Conservation (phyloP, 2,888 invertebrate genomes). For the Junonia oenone region DNA sequence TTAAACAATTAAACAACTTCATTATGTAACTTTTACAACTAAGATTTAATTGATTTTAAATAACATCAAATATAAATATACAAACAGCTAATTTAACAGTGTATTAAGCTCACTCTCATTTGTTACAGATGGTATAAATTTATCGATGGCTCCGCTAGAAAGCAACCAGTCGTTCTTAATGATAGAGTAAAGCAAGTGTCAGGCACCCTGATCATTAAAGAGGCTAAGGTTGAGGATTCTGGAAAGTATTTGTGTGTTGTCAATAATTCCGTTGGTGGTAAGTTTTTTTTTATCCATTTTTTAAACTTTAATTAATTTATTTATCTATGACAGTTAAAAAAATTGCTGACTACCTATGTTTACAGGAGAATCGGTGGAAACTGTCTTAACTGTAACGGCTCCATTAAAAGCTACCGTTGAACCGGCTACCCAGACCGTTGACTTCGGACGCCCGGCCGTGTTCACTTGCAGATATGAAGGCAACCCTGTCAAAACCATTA, state of each 20-base stretch:
- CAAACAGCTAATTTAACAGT: not conserved
- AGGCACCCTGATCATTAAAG: conserved; percentile 94
- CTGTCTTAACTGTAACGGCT: conserved; percentile 94
- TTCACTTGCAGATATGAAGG: conserved; percentile 95
- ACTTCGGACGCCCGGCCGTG: conserved; percentile 94
- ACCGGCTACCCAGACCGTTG: conserved; percentile 94
- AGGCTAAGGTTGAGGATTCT: conserved; percentile 94
- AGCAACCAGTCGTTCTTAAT: conserved; percentile 92
- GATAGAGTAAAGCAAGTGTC: conserved; percentile 95
- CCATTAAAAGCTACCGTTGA: conserved; percentile 93
- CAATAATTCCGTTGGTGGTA: conserved; percentile 93
- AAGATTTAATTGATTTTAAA: not conserved
- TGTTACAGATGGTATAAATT: conserved; percentile 96
- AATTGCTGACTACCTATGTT: no score
- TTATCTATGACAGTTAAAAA: no score
- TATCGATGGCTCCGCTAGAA: conserved; percentile 90
- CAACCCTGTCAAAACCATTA: conserved; percentile 93
- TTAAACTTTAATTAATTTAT: not conserved
- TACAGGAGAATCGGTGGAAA: conserved; percentile 93
- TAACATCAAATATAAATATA: not conserved
- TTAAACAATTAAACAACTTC: not conserved
- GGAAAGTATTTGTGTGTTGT: conserved; percentile 97
- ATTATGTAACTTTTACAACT: not conserved
- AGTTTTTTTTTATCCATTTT: no score
- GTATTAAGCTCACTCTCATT: conserved; percentile 59